These are phyloP conservation scores for Porites evermanni DNA, from an alignment of 92 coral and sea anemone species.

Conservation along the genomic window DNA sequence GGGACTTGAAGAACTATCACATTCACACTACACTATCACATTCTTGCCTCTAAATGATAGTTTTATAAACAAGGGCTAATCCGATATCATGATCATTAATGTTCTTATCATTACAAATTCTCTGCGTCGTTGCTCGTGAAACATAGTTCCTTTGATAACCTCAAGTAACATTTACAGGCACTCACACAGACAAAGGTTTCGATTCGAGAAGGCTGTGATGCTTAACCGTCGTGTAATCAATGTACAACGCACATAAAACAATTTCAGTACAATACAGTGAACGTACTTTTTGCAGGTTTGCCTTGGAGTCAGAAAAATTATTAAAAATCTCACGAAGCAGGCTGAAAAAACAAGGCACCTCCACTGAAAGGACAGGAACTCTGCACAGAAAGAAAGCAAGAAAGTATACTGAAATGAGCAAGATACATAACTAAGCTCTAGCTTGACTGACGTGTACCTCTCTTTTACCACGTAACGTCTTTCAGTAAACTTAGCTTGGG, in stretches of 20 bases:
- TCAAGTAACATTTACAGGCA: not conserved
- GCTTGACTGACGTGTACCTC: not conserved
- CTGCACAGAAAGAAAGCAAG: conserved; percentile 20
- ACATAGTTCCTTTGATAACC: not conserved
- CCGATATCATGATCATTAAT: no score
- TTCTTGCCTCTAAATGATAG: no score
- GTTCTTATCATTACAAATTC: no score
- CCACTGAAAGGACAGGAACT: conserved; percentile 63
- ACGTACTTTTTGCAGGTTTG: conserved; percentile 82
- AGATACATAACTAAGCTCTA: not conserved
- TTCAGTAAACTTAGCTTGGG: not conserved
- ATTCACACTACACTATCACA: no score
- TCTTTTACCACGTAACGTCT: not conserved
- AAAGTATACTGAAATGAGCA: not conserved
- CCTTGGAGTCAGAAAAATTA: conserved; percentile 82
- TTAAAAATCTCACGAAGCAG: conserved; percentile 85
- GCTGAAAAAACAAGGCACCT: conserved; percentile 82
- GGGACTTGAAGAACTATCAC: no score
- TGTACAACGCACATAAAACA: no score
- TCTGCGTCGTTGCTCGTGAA: no score
- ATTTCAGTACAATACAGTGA: not conserved
- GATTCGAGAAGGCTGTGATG: no score
- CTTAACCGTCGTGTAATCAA: no score
- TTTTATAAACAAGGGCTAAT: no score
- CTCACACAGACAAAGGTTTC: no score